phyloP scores from a whole-genome alignment of 2,888 invertebrate genomes.

The Drosophila testacea region DNA sequence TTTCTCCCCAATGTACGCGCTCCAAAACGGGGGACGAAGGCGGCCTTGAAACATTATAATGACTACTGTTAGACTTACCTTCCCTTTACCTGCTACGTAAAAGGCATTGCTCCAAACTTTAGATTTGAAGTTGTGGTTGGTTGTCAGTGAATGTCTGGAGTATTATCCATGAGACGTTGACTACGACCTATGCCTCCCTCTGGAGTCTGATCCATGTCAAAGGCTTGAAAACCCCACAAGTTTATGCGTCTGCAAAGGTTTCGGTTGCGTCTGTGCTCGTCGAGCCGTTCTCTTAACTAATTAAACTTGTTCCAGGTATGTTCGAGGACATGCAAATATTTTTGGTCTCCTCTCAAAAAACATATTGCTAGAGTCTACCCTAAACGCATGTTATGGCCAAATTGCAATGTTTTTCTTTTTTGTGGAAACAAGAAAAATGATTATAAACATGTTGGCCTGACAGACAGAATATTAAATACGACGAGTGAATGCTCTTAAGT shows the following conservation, averaged over 20 bases:
- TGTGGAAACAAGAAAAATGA: slow-evolving; percentile 70
- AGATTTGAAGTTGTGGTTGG: slow-evolving; percentile 75
- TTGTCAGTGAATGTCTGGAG: slow-evolving; percentile 62
- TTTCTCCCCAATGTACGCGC: slow-evolving; percentile 69
- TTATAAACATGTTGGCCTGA: slow-evolving; percentile 57
- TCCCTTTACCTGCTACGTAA: background rate
- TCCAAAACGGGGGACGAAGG: slow-evolving; percentile 42
- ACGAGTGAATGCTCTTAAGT: slow-evolving; percentile 6
- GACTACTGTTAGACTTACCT: slow-evolving; percentile 60
- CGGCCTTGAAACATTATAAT: slow-evolving; percentile 79
- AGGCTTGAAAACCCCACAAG: slow-evolving; percentile 27
- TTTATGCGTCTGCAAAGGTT: slow-evolving; percentile 55
- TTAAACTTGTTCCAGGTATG: slow-evolving; percentile 68
- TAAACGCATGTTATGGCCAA: slow-evolving; percentile 54
- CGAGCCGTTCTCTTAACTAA: slow-evolving; percentile 56
- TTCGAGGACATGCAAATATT: slow-evolving; percentile 63
- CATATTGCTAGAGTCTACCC: slow-evolving; percentile 30
- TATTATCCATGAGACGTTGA: slow-evolving; percentile 49
- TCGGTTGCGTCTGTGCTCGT: slow-evolving; percentile 3
- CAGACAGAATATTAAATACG: slow-evolving; percentile 22
- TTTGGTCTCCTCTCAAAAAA: slow-evolving; percentile 11
- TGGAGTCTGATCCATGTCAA: slow-evolving; percentile 60
- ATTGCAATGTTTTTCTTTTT: slow-evolving; percentile 51
- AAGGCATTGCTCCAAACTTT: slow-evolving; percentile 43
- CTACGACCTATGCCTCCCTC: slow-evolving; percentile 61